Evolutionary conservation across 2,888 invertebrate species (phyloP).

Genomic region (Dryococelus australis): DNA sequence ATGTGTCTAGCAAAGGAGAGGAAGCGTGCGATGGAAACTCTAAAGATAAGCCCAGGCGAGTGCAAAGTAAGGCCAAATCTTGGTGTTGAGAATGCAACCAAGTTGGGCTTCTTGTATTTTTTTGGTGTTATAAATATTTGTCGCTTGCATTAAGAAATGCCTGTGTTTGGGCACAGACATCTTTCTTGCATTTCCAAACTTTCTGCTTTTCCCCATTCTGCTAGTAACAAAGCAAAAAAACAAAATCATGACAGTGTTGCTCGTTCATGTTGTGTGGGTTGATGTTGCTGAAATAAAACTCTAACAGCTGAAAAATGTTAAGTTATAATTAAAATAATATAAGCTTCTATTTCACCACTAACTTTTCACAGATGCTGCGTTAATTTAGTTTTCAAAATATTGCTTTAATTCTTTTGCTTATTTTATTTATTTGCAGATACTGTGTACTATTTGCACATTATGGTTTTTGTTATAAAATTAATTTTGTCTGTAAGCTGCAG

Average conservation of each 20-base stretch:
- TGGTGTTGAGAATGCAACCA: constrained; percentile 27
- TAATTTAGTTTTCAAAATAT: not conserved
- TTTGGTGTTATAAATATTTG: not conserved
- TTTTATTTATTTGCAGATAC: not conserved
- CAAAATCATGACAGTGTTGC: constrained; percentile 16
- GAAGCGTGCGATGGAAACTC: constrained; percentile 29
- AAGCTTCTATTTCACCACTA: not conserved
- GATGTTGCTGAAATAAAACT: not conserved
- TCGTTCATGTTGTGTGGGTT: constrained; percentile 1
- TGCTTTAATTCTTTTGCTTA: not conserved
- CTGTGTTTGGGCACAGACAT: constrained; percentile 1
- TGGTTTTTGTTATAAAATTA: not conserved
- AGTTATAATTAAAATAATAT: not conserved
- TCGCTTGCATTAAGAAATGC: constrained; percentile 9
- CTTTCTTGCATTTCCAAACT: not conserved
- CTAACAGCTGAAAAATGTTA: not conserved
- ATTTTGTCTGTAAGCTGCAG: not conserved
- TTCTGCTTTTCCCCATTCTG: not conserved
- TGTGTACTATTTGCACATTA: not conserved
- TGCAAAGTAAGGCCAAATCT: constrained; percentile 25
- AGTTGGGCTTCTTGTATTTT: not conserved
- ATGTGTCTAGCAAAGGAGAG: constrained; percentile 25
- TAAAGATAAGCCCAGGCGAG: constrained; percentile 22
- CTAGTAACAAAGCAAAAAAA: not conserved
- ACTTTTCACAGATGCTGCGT: not conserved